Evolutionary conservation across 2,888 invertebrate genomes (phyloP).

Genomic region (Erebia epiphron): DNA sequence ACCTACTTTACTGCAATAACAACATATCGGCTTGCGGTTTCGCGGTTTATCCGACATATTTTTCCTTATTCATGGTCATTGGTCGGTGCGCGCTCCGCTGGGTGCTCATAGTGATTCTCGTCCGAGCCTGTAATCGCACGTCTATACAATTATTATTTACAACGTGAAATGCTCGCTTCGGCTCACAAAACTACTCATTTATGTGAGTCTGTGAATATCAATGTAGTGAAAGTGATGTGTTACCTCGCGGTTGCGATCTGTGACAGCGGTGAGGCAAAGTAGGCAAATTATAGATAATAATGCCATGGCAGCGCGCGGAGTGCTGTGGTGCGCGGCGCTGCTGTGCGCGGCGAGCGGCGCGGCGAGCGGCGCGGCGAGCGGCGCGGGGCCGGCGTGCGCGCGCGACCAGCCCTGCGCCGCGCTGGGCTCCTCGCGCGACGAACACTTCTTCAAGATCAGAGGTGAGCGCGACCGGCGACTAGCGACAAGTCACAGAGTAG

Average conservation of each 20-base stretch:
- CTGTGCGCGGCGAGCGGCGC: slow-evolving; percentile 1
- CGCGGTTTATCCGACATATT: not conserved
- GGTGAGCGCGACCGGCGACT: slow-evolving; percentile 29
- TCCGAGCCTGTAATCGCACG: not conserved
- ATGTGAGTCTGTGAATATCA: not conserved
- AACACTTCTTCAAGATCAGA: slow-evolving; percentile 37
- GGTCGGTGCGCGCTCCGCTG: not conserved
- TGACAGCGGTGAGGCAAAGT: not conserved
- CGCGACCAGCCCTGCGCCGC: slow-evolving; percentile 36
- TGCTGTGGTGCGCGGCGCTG: slow-evolving; percentile 2
- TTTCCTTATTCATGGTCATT: not conserved
- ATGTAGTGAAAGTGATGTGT: not conserved
- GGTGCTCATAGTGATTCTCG: not conserved
- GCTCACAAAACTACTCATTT: not conserved
- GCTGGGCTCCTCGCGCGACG: slow-evolving; percentile 29
- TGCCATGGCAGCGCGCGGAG: not conserved
- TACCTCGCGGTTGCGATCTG: not conserved
- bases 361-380: slow-evolving; percentile 1
- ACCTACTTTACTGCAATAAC: not conserved
- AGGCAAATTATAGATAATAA: not conserved
- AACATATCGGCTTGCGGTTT: slow-evolving; percentile 1
- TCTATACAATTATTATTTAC: not conserved
- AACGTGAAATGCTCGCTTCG: not conserved
- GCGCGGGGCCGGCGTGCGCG: slow-evolving; percentile 35
- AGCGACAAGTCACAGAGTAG: not conserved